A percentile compares a stretch with the other conserved stretches of the same genome.
Evolutionary conservation across 37 sponge, comb jelly and placozoan species (phyloP).

Genomic region (Bolinopsis microptera): DNA sequence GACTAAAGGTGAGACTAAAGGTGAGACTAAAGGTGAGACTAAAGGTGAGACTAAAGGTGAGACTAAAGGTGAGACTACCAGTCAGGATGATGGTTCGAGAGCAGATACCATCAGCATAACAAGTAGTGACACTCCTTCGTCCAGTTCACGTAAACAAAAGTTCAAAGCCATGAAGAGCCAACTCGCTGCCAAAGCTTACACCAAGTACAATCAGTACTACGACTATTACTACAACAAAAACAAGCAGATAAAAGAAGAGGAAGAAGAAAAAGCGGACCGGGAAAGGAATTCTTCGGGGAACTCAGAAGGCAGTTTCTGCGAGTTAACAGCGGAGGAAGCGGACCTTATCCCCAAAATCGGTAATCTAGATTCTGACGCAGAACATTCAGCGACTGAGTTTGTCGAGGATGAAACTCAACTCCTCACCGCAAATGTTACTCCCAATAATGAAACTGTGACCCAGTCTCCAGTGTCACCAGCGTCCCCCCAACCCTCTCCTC

Average conservation of each 20-base stretch:
- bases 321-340: conserved; percentile 12
- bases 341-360: background rate
- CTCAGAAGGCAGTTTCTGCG: conserved; percentile 13
- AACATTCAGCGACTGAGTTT: background rate
- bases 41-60: too few species aligned
- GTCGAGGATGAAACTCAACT: background rate
- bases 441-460: background rate
- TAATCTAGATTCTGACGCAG: background rate
- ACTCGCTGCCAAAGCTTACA: background rate
- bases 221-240: conserved; percentile 24
- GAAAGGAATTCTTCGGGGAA: background rate
- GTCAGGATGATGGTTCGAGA: background rate
- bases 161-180: background rate
- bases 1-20: too few species aligned
- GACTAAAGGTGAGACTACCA: too few species aligned
- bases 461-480: background rate
- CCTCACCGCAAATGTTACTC: background rate
- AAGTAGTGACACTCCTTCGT: background rate
- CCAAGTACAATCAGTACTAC: conserved; percentile 31
- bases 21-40: too few species aligned
- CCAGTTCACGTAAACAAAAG: background rate
- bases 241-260: background rate
- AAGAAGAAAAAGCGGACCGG: background rate
- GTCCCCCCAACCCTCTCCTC: background rate
- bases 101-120: background rate